Evolutionary conservation across 2,888 invertebrate species (phyloP), one percentile per base, ranked within the genome.

Genomic region (Agrochola circellaris): DNA sequence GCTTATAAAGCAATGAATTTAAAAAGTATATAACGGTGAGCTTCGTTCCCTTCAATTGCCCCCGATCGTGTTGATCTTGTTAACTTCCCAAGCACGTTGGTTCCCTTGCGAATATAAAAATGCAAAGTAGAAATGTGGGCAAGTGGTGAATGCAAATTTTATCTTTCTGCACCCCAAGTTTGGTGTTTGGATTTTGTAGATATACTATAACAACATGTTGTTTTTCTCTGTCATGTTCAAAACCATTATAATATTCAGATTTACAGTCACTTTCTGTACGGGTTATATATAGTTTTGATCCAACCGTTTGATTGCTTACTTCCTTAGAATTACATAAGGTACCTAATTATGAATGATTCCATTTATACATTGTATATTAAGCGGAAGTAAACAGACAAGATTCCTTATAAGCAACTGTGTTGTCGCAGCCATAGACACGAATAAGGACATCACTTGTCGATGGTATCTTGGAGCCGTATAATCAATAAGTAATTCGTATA

Each of bases 81-180:
- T 92, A 92, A 88, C 90, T 91, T 90, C 84, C 93, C 83, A 90
- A 93, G 91, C 94, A 93, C 94, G 93, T 92, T 89, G 87, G 82
- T 87, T 90, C 91, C 91, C 91, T 86, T 83, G 86, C 89, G 90
- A 87, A 87, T 90, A 92, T 93, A 93, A 94, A 93, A 94, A 94
- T 93, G 92, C 91, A 91, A 93, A 94, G 85, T 87, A 88, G 90
- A 91, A 87, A 89, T 88, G 87, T 89, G 86, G 87, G 88, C 91
- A 89, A 91, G 89, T 87, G 88, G 77, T 88, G 92, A 91, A 94
- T 94, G 93, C 90, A 93, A 94, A 95, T 94, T 92, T 92, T 89
- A 92, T 92, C 81, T 91, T 83, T 84, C 68, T 79, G 82, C 86
- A 75, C 87, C 86, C 87, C 79, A 82, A 82, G 74, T 80, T 79